phyloP scores from a whole-genome alignment of 2,113 vertebrate genomes.

The Hippocampus zosterae region DNA sequence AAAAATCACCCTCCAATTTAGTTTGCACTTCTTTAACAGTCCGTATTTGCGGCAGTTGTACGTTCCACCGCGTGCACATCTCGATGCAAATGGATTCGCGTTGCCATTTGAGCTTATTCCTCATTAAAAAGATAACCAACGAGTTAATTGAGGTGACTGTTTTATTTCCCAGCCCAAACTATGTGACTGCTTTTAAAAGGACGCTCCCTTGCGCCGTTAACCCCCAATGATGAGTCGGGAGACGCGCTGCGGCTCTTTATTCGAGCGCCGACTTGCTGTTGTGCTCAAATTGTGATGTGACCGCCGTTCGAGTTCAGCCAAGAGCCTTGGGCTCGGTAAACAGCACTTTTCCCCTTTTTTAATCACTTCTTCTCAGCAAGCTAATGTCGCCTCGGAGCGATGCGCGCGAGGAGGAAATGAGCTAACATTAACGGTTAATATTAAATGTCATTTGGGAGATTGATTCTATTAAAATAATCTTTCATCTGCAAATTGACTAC shows the following conservation, averaged over 20 bases:
- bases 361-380: not conserved
- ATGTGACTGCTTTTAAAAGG: conserved; percentile 39
- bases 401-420: not conserved
- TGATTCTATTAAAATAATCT: not conserved
- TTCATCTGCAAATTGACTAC: not conserved
- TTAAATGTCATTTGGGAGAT: not conserved
- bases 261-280: conserved; percentile 44
- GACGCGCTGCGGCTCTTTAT: conserved; percentile 50
- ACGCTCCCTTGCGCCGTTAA: conserved; percentile 44
- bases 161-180: conserved; percentile 33
- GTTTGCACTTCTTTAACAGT: not conserved
- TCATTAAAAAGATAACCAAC: conserved; percentile 54
- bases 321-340: conserved; percentile 6
- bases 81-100: conserved; percentile 34
- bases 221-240: conserved; percentile 54
- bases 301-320: conserved; percentile 21
- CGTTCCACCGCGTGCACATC: conserved; percentile 1
- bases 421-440: not conserved
- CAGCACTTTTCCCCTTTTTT: not conserved
- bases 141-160: conserved; percentile 48
- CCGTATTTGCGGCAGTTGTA: not conserved
- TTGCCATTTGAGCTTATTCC: conserved; percentile 44
- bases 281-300: conserved; percentile 45
- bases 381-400: not conserved
- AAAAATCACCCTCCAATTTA: not conserved